Evolutionary conservation across 2,797 vertebrate genomes (phyloP).

Genomic region (Arnoldichthys spilopterus): DNA sequence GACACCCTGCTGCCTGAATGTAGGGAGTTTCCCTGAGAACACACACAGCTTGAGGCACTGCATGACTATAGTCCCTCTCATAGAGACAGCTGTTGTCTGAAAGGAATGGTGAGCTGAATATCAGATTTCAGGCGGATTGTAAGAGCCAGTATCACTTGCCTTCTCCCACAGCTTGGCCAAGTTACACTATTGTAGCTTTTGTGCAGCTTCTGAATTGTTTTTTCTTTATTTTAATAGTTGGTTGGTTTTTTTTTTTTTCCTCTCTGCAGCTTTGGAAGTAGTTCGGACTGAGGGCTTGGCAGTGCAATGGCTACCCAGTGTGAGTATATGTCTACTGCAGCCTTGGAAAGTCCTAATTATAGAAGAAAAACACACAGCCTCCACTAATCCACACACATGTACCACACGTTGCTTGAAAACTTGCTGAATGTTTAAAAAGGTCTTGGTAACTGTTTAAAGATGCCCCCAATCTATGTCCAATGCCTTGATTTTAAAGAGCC

Average conservation of each 20-base stretch:
- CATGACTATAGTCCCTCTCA: constrained; percentile 18
- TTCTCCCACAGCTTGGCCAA: constrained; percentile 1
- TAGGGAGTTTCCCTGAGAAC: constrained; percentile 54
- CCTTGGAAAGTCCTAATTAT: not conserved
- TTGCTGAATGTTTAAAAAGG: not conserved
- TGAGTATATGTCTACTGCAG: constrained; percentile 66
- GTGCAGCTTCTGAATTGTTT: not conserved
- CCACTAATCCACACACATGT: not conserved
- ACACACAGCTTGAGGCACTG: constrained; percentile 42
- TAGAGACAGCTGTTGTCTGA: constrained; percentile 54
- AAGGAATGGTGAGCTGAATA: constrained; percentile 26
- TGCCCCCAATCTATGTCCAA: no score
- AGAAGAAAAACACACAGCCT: not conserved
- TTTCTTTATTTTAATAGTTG: not conserved
- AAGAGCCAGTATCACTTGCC: constrained; percentile 16
- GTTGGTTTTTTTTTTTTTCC: not conserved
- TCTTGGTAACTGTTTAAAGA: not conserved
- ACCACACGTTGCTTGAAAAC: constrained; percentile 23
- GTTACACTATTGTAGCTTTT: not conserved
- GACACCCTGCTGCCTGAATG: constrained; percentile 43
- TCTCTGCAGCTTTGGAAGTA: constrained; percentile 73
- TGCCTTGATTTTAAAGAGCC: not conserved
- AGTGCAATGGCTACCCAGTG: constrained; percentile 85
- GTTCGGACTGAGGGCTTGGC: constrained; percentile 78
- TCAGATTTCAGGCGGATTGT: constrained; percentile 40